A percentile compares a stretch with the other conserved stretches of the same genome.
phyloP scores from a whole-genome alignment of 2,113 vertebrate species.

The Guaruba guarouba region DNA sequence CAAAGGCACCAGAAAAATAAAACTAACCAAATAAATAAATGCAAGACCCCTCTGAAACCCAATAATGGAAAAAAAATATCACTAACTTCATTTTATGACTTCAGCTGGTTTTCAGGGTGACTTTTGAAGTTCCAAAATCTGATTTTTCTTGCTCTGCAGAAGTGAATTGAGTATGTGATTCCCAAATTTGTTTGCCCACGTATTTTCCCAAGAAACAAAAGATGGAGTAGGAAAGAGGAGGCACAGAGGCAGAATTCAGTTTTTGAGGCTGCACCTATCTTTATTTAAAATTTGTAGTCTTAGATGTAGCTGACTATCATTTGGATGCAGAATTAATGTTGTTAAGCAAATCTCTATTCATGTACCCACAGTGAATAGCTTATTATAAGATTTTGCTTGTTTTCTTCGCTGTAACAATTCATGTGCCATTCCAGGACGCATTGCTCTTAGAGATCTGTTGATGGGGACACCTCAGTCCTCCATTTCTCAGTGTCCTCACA shows the following conservation, averaged over 20 bases:
- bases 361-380: background rate
- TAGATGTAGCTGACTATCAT: background rate
- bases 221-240: background rate
- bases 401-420: background rate
- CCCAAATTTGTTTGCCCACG: background rate
- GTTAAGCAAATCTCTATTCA: background rate
- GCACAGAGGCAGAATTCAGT: background rate
- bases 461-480: background rate
- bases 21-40: background rate
- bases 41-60: background rate
- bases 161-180: background rate
- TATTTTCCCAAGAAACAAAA: background rate
- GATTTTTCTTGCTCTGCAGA: too few relatives aligned
- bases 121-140: background rate
- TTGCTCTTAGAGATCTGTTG: background rate
- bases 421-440: background rate
- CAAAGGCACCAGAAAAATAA: rapidly evolving
- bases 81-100: background rate
- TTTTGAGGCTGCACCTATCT: background rate
- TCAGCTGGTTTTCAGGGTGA: background rate
- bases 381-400: background rate
- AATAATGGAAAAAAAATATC: background rate
- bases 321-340: background rate
- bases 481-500: background rate
- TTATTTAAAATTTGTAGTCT: background rate